Conservation (phyloP, 2,113 vertebrate genomes). For the Pterocles gutturalis region DNA sequence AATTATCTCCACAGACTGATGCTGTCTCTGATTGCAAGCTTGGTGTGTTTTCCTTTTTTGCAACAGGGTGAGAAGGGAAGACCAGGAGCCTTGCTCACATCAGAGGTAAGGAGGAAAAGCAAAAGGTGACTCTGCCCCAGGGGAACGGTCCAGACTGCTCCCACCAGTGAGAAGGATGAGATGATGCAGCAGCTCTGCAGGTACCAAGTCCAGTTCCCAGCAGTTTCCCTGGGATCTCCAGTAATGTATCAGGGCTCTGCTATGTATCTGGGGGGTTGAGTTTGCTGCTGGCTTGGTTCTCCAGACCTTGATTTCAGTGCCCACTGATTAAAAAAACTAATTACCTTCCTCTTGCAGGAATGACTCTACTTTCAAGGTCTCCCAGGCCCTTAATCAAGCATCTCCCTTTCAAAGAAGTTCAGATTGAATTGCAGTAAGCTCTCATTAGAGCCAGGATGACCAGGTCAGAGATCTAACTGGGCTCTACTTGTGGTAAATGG, state of each 20-base stretch:
- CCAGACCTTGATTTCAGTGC: background rate
- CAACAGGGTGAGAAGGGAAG: background rate
- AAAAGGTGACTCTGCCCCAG: background rate
- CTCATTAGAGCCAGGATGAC: background rate
- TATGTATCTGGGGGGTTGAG: background rate
- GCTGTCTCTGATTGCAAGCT: background rate
- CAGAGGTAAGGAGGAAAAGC: background rate
- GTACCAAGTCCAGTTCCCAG: background rate
- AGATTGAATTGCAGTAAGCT: background rate
- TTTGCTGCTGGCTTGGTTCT: background rate
- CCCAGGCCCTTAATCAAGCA: background rate
- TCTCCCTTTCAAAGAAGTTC: background rate
- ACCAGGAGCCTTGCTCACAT: rapidly evolving
- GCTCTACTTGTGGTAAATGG: background rate
- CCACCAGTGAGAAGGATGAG: background rate
- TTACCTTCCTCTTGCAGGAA: constrained; percentile 6
- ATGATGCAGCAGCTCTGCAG: background rate
- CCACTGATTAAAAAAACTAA: constrained; percentile 40
- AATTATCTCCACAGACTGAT: background rate
- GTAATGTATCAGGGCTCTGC: rapidly evolving
- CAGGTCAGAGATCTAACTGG: background rate
- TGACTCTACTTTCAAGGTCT: background rate
- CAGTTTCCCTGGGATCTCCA: background rate
- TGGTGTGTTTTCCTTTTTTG: background rate
- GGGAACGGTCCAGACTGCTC: background rate